A percentile compares a stretch with the other conserved stretches of the same genome.
phyloP scores from a whole-genome alignment of 2,113 vertebrate species.

The Chloroceryle aenea region DNA sequence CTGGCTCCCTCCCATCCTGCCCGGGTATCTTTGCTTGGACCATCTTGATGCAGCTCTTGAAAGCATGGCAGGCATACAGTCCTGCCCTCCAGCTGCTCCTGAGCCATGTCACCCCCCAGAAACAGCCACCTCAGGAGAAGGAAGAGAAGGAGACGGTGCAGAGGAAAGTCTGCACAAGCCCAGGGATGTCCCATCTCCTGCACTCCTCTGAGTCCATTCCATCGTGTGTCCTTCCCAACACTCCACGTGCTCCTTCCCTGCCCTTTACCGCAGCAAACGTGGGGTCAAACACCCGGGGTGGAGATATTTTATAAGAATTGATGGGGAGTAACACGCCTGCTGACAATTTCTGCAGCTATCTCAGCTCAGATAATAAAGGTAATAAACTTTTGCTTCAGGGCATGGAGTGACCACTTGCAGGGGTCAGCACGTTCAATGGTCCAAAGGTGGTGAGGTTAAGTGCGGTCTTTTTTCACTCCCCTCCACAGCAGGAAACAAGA shows the following conservation, averaged over 20 bases:
- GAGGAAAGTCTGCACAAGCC: neutral
- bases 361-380: slow-evolving; percentile 3
- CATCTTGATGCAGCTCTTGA: neutral
- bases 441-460: neutral
- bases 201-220: neutral
- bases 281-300: neutral
- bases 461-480: neutral
- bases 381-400: slow-evolving; percentile 19
- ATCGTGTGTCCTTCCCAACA: neutral
- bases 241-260: neutral
- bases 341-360: neutral
- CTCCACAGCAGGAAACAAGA: neutral
- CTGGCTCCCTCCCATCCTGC: neutral
- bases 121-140: neutral
- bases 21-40: neutral
- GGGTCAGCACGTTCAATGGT: neutral
- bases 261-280: rapidly evolving
- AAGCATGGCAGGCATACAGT: neutral
- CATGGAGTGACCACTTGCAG: neutral
- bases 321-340: neutral
- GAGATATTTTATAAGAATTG: neutral
- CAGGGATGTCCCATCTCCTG: neutral
- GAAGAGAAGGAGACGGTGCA: neutral
- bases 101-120: neutral
- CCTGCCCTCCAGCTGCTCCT: neutral